Evolutionary conservation across 1,140 invertebrate species (phyloP).

Genomic region (Musca domestica): DNA sequence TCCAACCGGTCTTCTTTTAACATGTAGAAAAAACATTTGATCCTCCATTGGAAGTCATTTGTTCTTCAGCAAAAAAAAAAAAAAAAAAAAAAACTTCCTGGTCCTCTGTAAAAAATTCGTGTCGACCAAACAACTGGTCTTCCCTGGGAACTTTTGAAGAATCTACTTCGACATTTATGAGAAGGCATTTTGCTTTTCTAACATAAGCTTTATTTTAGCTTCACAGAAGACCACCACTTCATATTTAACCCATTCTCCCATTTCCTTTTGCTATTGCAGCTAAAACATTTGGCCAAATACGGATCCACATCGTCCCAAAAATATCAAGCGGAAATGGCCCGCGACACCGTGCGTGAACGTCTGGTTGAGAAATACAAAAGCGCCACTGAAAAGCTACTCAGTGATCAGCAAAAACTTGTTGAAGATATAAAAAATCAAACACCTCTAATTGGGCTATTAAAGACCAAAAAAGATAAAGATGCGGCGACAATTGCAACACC

Average conservation of each 20-base stretch:
- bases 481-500: slow-evolving; percentile 17
- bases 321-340: slow-evolving; percentile 9
- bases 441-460: slow-evolving; percentile 41
- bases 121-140: no score
- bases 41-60: no score
- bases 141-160: no score
- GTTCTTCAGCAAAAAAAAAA: no score
- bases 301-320: neutral
- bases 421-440: slow-evolving; percentile 60
- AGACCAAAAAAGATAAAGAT: slow-evolving; percentile 30
- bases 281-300: slow-evolving; percentile 26
- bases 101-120: no score
- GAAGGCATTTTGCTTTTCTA: no score
- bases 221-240: neutral
- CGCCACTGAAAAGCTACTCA: slow-evolving; percentile 58
- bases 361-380: slow-evolving; percentile 59
- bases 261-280: slow-evolving; percentile 6
- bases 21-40: no score
- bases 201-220: neutral
- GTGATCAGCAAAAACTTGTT: slow-evolving; percentile 59
- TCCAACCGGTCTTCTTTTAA: no score
- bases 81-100: no score
- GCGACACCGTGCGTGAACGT: slow-evolving; percentile 44
- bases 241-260: neutral
- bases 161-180: no score